phyloP scores from a whole-genome alignment of 2,797 vertebrate species.

The Sarcophilus harrisii region DNA sequence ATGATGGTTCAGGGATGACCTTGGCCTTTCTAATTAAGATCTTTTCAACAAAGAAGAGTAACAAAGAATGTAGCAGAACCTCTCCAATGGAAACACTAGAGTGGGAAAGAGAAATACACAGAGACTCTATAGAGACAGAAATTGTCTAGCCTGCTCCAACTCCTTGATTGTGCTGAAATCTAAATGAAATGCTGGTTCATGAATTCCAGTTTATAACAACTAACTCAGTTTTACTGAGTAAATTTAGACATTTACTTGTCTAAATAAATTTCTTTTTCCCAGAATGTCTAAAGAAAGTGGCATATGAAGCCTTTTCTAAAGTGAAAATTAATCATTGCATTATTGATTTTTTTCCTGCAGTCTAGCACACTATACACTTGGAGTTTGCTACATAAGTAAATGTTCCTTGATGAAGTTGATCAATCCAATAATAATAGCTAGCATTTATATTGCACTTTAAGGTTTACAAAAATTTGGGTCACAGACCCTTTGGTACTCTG shows the following conservation, averaged over 20 bases:
- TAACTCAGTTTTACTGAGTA: too few species aligned
- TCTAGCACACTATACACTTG: not conserved
- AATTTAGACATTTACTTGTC: not conserved
- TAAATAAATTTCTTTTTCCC: conserved; percentile 17
- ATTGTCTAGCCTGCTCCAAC: not conserved
- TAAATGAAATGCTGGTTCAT: not conserved
- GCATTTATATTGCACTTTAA: too few species aligned
- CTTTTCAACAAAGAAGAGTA: conserved; percentile 3
- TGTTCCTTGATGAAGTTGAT: not conserved
- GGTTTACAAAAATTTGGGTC: too few species aligned
- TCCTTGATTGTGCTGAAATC: not conserved
- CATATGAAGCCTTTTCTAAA: not conserved
- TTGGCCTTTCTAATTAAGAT: too few species aligned
- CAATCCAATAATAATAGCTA: not conserved
- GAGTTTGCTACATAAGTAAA: not conserved
- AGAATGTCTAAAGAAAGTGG: conserved; percentile 14
- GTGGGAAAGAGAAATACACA: not conserved
- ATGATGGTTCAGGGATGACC: too few species aligned
- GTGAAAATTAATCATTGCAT: not conserved
- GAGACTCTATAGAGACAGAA: not conserved
- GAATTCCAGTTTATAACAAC: not conserved
- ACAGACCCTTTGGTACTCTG: not conserved
- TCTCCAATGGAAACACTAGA: not conserved
- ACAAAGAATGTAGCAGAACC: not conserved
- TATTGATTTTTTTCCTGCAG: conserved; percentile 6